phyloP scores from a whole-genome alignment of 2,797 vertebrate genomes.

The Acanthopagrus latus region DNA sequence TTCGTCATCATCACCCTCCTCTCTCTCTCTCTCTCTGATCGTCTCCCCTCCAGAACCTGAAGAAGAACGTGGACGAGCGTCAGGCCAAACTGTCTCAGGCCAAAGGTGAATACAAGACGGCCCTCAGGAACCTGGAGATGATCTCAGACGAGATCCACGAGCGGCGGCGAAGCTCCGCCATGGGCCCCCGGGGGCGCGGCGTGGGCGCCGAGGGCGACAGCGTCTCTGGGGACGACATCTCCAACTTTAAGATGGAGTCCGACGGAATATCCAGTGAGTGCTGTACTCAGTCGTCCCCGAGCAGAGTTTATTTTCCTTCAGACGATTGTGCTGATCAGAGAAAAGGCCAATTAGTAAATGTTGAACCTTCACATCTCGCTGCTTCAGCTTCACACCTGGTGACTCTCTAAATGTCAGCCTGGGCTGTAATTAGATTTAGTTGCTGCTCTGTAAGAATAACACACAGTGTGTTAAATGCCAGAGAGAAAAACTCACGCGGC shows the following conservation, averaged over 20 bases:
- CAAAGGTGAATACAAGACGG: constrained; percentile 93
- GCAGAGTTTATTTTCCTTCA: no score
- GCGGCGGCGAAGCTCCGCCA: constrained; percentile 88
- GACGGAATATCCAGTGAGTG: constrained; percentile 93
- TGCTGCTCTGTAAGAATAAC: background rate
- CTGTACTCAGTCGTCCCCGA: no score
- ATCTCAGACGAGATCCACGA: constrained; percentile 98
- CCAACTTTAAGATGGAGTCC: constrained; percentile 86
- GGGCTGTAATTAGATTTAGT: background rate
- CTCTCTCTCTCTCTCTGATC: background rate
- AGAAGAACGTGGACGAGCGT: constrained; percentile 94
- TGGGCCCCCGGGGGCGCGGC: constrained; percentile 92
- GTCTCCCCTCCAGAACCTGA: constrained; percentile 89
- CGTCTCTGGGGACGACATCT: constrained; percentile 84
- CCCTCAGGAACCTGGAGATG: constrained; percentile 94
- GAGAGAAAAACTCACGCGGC: no score
- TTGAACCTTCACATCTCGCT: constrained; percentile 1
- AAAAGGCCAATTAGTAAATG: constrained; percentile 35
- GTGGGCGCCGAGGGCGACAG: constrained; percentile 92
- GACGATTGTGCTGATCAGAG: background rate
- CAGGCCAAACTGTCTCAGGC: constrained; percentile 92
- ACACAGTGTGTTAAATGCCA: background rate
- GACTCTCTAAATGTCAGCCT: constrained; percentile 42
- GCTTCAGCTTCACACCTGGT: constrained; percentile 14
- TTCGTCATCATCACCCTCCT: background rate